Evolutionary conservation across 2,888 invertebrate species (phyloP), one percentile per base, ranked within the genome.

Genomic region (Reticulitermes lucifugus): DNA sequence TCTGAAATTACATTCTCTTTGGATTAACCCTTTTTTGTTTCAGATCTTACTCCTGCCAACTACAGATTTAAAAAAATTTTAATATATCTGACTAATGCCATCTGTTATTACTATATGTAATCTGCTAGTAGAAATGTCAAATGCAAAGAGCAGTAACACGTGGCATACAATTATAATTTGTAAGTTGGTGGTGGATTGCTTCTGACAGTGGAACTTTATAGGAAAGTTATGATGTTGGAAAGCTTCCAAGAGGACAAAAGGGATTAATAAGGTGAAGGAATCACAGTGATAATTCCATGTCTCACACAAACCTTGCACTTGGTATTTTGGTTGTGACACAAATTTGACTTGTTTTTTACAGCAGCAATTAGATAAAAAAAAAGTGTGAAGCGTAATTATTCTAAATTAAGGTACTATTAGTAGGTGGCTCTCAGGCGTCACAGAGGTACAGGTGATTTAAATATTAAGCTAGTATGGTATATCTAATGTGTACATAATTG

Each of bases 301-400:
- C 73, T 73, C 29, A 73, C 73, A 70, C 73, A 18, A 29, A 73
- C n/a, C 41, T 73, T 73, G 73, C 73, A 73, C 73, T 18, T 10
- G 41, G 35, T 10, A 35, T 5, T 25, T 21, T 71, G 35, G n/a
- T 6, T 18, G 12, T 60, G 21, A 29, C 71, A 71, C 3, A 71
- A 25, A 7, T 71, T 25, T 29, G 5, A 75, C 21, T 41, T 75
- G 18, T 75, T 41, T 35, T 46, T 12, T 75, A 43, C 10, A 43
- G 22, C 29, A 81, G 65, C 60, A 65, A 35, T 79, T 79, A 25
- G 55, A 25, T 25, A 81, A 81, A 22, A 60, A 35, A 9, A 10
- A 46, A 41, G 59, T 41, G 65, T 65, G 81, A 81, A 81, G 65
- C 65, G 81, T 81, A 81, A 81, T 65, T 60, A 81, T 81, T 81